Conservation (phyloP, 2,888 invertebrate genomes). For the Chaetogeoica ovagalla region DNA sequence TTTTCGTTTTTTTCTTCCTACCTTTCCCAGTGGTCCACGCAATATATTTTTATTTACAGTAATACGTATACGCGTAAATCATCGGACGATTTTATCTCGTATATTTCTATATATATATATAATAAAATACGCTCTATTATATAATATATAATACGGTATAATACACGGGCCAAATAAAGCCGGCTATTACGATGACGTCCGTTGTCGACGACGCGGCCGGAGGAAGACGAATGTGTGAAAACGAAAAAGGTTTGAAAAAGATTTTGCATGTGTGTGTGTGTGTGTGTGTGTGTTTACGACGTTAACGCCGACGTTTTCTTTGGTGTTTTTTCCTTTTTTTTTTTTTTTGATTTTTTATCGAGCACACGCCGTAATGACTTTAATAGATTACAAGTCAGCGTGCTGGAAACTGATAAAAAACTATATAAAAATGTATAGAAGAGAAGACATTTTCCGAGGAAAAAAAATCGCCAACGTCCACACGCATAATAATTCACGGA, state of each 20-base stretch:
- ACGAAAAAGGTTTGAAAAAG: conserved; percentile 31
- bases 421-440: neutral
- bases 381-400: conserved; percentile 37
- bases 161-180: too few species aligned
- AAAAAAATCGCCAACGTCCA: conserved; percentile 7
- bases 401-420: conserved; percentile 35
- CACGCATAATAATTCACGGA: neutral
- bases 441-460: neutral
- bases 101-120: neutral
- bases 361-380: conserved; percentile 18
- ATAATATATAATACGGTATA: too few species aligned
- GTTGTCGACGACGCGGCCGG: neutral
- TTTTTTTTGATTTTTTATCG: neutral
- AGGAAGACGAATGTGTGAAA: conserved; percentile 42
- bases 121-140: too few species aligned
- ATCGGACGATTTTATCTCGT: conserved; percentile 28
- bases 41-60: too few species aligned
- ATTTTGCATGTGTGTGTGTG: conserved; percentile 15
- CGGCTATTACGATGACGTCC: neutral
- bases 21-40: too few species aligned
- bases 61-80: conserved; percentile 5
- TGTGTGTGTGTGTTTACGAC: too few species aligned
- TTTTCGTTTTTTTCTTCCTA: too few species aligned
- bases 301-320: neutral
- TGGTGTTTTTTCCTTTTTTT: neutral